Percentiles rank a stretch among this genome's conserved stretches.
phyloP scores from a whole-genome alignment of 2,888 invertebrate species.

The Cheiracanthium punctorium region DNA sequence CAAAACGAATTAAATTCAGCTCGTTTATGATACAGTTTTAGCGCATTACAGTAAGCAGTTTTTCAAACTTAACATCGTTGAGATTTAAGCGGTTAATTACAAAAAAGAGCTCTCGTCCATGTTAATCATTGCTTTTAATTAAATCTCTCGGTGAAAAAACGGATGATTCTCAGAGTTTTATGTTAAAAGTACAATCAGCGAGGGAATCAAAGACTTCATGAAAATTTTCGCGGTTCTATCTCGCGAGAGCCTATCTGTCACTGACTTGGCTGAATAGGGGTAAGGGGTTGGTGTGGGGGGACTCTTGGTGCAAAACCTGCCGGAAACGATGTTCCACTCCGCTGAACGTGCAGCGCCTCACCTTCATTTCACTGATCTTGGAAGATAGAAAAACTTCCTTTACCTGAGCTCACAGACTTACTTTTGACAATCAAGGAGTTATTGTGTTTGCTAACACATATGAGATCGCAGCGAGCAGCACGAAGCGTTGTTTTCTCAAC shows the following conservation, averaged over 20 bases:
- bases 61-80: no score
- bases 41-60: no score
- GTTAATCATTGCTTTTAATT: no score
- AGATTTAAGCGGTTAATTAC: no score
- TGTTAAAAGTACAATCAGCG: no score
- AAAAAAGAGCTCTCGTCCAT: no score
- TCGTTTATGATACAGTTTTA: no score
- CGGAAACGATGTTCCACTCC: conserved; percentile 6
- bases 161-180: no score
- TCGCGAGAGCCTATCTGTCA: background rate
- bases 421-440: background rate
- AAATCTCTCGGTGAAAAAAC: no score
- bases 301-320: conserved; percentile 2
- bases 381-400: background rate
- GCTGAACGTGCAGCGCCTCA: background rate
- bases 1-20: no score
- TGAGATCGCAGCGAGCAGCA: background rate
- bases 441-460: background rate
- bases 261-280: background rate
- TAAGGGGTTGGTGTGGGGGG: background rate
- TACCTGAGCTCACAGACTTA: background rate
- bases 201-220: no score
- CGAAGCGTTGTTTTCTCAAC: background rate
- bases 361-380: background rate
- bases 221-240: background rate